These are phyloP conservation scores for Frankliniella fusca DNA, from an alignment of 2,888 invertebrate genomes.

Conservation along the genomic window DNA sequence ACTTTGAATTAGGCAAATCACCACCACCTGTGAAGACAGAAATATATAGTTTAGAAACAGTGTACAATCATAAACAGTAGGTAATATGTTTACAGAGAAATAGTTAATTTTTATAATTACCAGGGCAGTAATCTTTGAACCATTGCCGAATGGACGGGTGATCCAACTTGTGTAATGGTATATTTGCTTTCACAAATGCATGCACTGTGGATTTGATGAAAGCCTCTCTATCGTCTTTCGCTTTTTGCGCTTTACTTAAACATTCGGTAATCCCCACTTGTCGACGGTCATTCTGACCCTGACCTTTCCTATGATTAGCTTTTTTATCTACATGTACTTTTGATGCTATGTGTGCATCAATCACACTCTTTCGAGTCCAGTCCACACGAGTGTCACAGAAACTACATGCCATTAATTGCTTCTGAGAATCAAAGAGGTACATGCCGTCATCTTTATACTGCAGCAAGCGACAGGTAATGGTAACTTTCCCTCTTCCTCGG, in stretches of 20 bases:
- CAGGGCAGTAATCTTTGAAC: not conserved
- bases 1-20: not conserved
- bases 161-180: slow-evolving; percentile 14
- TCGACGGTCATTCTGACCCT: not conserved
- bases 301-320: not conserved
- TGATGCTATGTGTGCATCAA: not conserved
- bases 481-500: not conserved
- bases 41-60: not conserved
- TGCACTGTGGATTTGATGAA: slow-evolving; percentile 13
- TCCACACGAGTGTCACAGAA: not conserved
- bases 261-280: not conserved
- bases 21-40: not conserved
- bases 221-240: not conserved
- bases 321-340: not conserved
- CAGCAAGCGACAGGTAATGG: not conserved
- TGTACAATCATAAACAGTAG: not conserved
- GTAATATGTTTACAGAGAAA: not conserved
- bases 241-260: not conserved
- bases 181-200: not conserved
- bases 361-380: not conserved
- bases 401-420: not conserved
- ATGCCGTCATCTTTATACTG: not conserved
- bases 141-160: not conserved
- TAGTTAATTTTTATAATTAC: not conserved
- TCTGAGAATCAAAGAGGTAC: not conserved